A percentile compares a stretch with the other conserved stretches of the same genome.
Conservation (phyloP, 2,113 vertebrate species). For the Sphaerodactylus townsendi region DNA sequence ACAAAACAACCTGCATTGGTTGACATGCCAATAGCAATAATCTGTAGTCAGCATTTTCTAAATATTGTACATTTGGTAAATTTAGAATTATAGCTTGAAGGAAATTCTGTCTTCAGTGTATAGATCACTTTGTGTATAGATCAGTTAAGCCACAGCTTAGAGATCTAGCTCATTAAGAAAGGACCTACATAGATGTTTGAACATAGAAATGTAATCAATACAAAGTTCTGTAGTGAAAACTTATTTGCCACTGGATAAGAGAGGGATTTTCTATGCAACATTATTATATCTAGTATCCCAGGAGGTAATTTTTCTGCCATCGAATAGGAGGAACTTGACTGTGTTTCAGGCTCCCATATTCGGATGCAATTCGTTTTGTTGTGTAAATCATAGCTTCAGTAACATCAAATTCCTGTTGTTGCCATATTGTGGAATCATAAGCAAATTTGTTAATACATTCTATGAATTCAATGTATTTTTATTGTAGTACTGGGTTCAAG, state of each 20-base stretch:
- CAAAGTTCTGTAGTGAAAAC: background rate
- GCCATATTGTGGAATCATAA: background rate
- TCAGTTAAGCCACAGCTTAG: background rate
- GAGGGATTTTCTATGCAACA: background rate
- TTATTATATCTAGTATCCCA: background rate
- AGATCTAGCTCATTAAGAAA: background rate
- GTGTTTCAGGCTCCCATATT: background rate
- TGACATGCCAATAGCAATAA: constrained; percentile 15
- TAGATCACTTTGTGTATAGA: background rate
- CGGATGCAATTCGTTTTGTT: background rate
- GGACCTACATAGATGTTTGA: background rate
- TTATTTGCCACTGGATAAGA: background rate
- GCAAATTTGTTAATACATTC: background rate
- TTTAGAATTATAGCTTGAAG: constrained; percentile 33
- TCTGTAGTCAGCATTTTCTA: constrained; percentile 10
- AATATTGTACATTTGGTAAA: background rate
- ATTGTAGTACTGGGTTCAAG: background rate
- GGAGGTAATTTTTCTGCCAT: background rate
- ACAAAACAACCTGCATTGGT: background rate
- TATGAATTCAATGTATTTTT: background rate
- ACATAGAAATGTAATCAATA: background rate
- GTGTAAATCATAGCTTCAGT: background rate
- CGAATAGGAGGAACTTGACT: background rate
- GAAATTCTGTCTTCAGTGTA: constrained; percentile 50
- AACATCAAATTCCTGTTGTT: background rate